Percentiles rank a stretch among this genome's conserved stretches.
phyloP scores from a whole-genome alignment of 2,797 vertebrate species.

The Sebastes oblongus region DNA sequence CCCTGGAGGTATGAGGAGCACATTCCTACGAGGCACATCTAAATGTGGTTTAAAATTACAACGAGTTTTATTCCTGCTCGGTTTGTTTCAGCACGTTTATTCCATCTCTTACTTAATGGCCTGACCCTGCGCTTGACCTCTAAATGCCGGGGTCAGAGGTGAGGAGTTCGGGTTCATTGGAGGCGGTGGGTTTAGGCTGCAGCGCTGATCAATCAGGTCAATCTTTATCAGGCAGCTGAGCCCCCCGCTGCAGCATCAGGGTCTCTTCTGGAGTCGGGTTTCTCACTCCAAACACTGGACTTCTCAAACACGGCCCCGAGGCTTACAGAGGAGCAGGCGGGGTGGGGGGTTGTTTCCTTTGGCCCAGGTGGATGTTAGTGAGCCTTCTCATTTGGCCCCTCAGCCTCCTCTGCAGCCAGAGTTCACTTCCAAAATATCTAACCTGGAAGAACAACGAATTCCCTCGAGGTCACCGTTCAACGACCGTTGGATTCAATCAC shows the following conservation, averaged over 20 bases:
- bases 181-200: not conserved
- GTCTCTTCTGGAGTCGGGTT: conserved; percentile 49
- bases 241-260: conserved; percentile 6
- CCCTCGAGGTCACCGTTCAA: conserved; percentile 5
- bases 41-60: conserved; percentile 23
- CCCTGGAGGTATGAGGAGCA: conserved; percentile 27
- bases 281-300: conserved; percentile 55
- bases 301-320: conserved; percentile 40
- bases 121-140: conserved; percentile 14
- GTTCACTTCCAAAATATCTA: conserved; percentile 38
- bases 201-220: conserved; percentile 18
- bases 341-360: conserved; percentile 59
- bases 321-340: conserved; percentile 34
- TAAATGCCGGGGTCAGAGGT: conserved; percentile 13
- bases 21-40: conserved; percentile 38
- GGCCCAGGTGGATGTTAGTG: conserved; percentile 54
- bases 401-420: conserved; percentile 6
- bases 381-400: conserved; percentile 49
- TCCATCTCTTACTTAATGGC: conserved; percentile 24
- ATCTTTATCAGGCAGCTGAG: conserved; percentile 43
- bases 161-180: not conserved
- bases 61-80: not conserved
- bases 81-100: conserved; percentile 12
- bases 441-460: conserved; percentile 7
- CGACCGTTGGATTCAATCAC: not conserved